Conservation (phyloP, 2,797 vertebrate genomes). For the Denticeps clupeoides region DNA sequence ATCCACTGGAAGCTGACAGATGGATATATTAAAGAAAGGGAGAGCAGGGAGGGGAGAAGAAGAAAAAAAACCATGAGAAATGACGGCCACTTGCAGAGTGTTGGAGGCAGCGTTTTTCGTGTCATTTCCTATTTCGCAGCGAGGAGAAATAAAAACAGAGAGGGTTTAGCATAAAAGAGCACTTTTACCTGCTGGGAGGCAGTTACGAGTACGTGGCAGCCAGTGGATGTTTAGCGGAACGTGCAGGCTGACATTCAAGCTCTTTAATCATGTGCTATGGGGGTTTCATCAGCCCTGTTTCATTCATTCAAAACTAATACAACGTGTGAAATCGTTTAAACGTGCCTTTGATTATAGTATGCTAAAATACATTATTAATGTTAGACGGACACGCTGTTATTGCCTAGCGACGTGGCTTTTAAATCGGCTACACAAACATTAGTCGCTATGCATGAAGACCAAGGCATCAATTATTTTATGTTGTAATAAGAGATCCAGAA, state of each 20-base stretch:
- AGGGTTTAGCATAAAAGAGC: conserved; percentile 45
- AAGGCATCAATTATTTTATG: too few relatives aligned
- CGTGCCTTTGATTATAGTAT: too few relatives aligned
- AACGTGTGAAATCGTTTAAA: conserved; percentile 40
- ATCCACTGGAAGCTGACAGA: conserved; percentile 35
- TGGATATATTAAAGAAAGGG: conserved; percentile 31
- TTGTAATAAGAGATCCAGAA: too few relatives aligned
- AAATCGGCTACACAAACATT: too few relatives aligned
- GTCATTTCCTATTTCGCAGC: conserved; percentile 36
- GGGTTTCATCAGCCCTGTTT: conserved; percentile 21
- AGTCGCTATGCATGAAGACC: too few relatives aligned
- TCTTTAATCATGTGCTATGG: conserved; percentile 38
- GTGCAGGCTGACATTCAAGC: conserved; percentile 47
- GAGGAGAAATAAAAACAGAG: conserved; percentile 42
- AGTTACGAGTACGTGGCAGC: conserved; percentile 39
- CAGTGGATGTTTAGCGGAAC: conserved; percentile 39
- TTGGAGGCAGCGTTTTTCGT: conserved; percentile 26
- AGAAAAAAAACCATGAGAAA: conserved; percentile 33
- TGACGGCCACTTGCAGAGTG: conserved; percentile 42
- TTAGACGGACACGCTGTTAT: too few relatives aligned
- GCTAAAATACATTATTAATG: too few relatives aligned
- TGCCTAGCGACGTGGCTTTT: too few relatives aligned
- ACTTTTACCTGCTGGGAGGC: conserved; percentile 53
- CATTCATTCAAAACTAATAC: conserved; percentile 35
- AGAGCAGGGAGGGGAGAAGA: too few relatives aligned